phyloP scores from a whole-genome alignment of 2,797 vertebrate genomes.

The Diplodus puntazzo region DNA sequence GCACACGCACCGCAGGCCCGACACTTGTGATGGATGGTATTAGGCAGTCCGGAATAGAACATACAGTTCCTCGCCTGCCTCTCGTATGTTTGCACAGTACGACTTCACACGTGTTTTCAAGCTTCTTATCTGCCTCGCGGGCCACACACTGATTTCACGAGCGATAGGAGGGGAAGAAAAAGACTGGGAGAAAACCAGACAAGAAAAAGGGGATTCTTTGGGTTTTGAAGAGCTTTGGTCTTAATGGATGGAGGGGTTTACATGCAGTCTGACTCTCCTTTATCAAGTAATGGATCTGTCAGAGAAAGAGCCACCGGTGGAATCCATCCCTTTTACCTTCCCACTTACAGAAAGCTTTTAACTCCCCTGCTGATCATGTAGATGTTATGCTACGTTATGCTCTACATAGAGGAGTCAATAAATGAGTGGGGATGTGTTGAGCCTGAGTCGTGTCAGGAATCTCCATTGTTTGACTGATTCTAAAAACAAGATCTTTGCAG shows the following conservation, averaged over 20 bases:
- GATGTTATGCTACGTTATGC: conserved; percentile 43
- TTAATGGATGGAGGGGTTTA: conserved; percentile 60
- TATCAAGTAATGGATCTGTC: conserved; percentile 66
- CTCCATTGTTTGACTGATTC: conserved; percentile 52
- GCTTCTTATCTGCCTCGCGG: conserved; percentile 9
- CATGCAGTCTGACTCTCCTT: conserved; percentile 41
- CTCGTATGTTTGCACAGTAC: conserved; percentile 55
- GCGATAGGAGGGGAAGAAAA: conserved; percentile 16
- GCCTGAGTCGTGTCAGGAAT: conserved; percentile 64
- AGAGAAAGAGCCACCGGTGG: conserved; percentile 49
- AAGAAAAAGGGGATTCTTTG: conserved; percentile 34
- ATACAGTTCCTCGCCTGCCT: conserved; percentile 24
- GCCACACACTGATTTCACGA: conserved; percentile 20
- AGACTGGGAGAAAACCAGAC: conserved; percentile 20
- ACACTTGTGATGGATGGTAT: conserved; percentile 67
- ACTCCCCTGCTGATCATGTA: conserved; percentile 51
- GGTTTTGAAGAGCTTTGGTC: conserved; percentile 51
- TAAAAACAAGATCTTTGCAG: conserved; percentile 58
- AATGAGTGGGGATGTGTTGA: conserved; percentile 40
- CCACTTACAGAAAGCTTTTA: conserved; percentile 73
- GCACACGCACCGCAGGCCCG: conserved; percentile 55
- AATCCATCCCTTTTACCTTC: conserved; percentile 59
- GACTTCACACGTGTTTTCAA: conserved; percentile 38
- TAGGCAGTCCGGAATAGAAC: conserved; percentile 62
- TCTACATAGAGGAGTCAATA: conserved; percentile 55